Evolutionary conservation across 1,140 invertebrate species (phyloP), one percentile per base, ranked within the genome.

Genomic region (Listronotus bonariensis): DNA sequence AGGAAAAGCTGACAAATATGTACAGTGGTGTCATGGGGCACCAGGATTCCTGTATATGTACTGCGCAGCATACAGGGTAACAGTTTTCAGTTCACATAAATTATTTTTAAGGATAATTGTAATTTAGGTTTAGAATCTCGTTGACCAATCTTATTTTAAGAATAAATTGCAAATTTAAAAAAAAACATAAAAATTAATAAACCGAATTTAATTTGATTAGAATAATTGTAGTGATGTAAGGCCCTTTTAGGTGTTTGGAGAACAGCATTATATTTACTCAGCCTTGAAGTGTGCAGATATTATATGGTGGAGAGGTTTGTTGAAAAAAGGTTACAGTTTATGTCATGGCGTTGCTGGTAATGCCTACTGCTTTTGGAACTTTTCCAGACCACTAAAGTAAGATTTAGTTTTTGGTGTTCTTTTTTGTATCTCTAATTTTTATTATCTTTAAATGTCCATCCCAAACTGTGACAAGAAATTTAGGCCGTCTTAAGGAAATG

Each of bases 21-120:
- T 97, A 1, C 95, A 97, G 69, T 98, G 95, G 95, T 97, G 95
- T 83, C 95, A 97, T 78, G 96, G 96, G 12, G 92, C 94, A 17
- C 92, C 95, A 45, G 95, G 94, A 14, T 89, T 92, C 80, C 82
- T 93, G 12, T 86, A 89, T 73, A 80, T 95, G 56, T 90, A 92
- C 71, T 77, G 84, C 58, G 77, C 86, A 71, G 93, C 94, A 40
- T 87, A 90, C 76, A 80, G 92, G 82, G 92, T 94, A 80, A 69
- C 34, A 26, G 20, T 5, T 26, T 26, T 26, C 5, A 3, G 5
- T 26, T 26, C 5, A 26, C 5, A 26, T 26, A 26, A 26, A 26
- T n/a, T n/a, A n/a, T n/a, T n/a, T n/a, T n/a, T n/a, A n/a, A n/a
- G n/a, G 5, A 26, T 26, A 26, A 26, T 26, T 1, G 20, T 26